Percentiles rank a stretch among this genome's conserved stretches.
Conservation (phyloP, 2,113 vertebrate species). For the Ibidorhyncha struthersii region DNA sequence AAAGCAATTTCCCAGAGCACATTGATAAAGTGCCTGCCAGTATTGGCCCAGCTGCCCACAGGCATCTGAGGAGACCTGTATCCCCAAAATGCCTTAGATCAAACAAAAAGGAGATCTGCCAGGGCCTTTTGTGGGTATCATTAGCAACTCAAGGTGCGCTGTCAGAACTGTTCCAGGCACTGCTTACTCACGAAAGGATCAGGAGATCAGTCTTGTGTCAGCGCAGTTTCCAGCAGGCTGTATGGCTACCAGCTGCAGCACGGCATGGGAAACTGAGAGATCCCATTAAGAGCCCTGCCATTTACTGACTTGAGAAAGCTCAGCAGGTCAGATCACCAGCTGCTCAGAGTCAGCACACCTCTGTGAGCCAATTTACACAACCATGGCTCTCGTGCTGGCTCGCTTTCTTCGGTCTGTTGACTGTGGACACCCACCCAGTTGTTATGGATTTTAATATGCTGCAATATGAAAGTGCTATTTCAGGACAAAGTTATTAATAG, state of each 20-base stretch:
- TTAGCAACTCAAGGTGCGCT: neutral
- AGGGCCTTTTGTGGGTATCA: neutral
- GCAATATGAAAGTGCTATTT: constrained; percentile 49
- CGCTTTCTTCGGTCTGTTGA: neutral
- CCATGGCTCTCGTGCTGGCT: neutral
- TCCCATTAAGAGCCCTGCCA: neutral
- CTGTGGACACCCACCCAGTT: constrained; percentile 39
- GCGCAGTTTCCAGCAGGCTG: neutral
- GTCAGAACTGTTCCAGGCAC: neutral
- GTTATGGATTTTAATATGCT: constrained; percentile 48
- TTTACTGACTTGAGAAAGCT: neutral
- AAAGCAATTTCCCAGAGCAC: neutral
- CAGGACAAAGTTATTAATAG: constrained; percentile 60
- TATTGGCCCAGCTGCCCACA: neutral
- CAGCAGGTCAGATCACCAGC: neutral
- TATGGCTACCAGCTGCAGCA: rapidly evolving
- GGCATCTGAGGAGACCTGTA: neutral
- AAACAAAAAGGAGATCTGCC: neutral
- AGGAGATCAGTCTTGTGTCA: neutral
- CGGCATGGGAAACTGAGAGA: neutral
- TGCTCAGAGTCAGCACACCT: neutral
- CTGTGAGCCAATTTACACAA: constrained; percentile 1
- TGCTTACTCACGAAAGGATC: neutral
- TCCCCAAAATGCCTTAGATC: neutral
- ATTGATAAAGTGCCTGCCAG: neutral